A percentile compares a stretch with the other conserved stretches of the same genome.
Conservation (phyloP, 2,797 vertebrate species). For the Hypotaenidia okinawae region DNA sequence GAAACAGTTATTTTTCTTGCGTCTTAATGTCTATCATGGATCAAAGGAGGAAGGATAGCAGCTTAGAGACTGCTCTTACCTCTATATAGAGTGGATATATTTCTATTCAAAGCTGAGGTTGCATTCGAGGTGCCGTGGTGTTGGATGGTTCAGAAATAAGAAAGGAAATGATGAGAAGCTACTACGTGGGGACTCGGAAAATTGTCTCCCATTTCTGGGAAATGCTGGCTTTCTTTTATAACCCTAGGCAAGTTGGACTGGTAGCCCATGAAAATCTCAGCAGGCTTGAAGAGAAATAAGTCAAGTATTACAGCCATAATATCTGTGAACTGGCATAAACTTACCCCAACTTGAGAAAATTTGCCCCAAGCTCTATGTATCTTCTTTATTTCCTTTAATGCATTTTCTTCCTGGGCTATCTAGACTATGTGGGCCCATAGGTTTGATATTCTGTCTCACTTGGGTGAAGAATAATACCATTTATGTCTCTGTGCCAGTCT, state of each 20-base stretch:
- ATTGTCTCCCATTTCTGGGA: not conserved
- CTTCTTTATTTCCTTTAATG: not conserved
- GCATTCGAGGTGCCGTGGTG: not conserved
- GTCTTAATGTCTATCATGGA: not conserved
- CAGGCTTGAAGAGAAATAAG: not conserved
- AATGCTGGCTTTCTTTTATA: not conserved
- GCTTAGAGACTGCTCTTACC: not conserved
- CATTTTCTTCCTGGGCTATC: not conserved
- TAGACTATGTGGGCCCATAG: not conserved
- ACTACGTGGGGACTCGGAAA: not conserved
- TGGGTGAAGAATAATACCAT: not conserved
- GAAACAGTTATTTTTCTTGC: not conserved
- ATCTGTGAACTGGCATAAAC: not conserved
- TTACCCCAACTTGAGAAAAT: not conserved
- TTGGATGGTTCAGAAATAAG: not conserved
- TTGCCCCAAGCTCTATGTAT: not conserved
- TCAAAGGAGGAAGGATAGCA: not conserved
- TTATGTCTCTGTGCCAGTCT: not conserved
- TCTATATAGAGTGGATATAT: accelerated
- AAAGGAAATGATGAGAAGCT: not conserved
- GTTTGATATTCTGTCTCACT: not conserved
- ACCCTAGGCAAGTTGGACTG: not conserved
- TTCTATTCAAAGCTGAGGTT: not conserved
- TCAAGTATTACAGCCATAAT: not conserved
- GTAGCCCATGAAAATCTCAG: not conserved